Evolutionary conservation across 2,113 vertebrate species (phyloP).

Genomic region (Oryzias javanicus): DNA sequence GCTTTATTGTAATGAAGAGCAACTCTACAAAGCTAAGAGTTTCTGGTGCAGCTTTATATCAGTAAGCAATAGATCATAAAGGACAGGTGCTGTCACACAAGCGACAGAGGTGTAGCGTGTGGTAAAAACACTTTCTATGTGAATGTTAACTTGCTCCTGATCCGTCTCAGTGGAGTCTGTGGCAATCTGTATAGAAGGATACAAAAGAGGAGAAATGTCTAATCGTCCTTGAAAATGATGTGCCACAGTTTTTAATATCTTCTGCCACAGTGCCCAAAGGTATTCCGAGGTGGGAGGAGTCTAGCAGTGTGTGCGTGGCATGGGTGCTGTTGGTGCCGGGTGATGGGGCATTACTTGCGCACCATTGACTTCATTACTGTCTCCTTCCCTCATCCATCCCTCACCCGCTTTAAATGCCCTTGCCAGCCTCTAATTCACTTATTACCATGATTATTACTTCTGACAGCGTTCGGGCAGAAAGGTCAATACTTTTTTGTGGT

Average conservation of each 20-base stretch:
- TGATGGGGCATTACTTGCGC: slow-evolving; percentile 75
- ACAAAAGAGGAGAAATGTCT: slow-evolving; percentile 61
- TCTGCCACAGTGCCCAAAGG: slow-evolving; percentile 66
- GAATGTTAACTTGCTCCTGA: slow-evolving; percentile 41
- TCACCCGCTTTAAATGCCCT: slow-evolving; percentile 60
- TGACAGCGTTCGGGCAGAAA: slow-evolving; percentile 63
- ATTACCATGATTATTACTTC: slow-evolving; percentile 79
- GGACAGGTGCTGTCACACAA: slow-evolving; percentile 17
- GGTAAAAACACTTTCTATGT: slow-evolving; percentile 33
- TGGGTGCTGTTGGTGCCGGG: slow-evolving; percentile 51
- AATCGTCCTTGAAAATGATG: slow-evolving; percentile 74
- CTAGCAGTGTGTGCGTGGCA: slow-evolving; percentile 39
- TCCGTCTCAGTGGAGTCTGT: slow-evolving; percentile 36
- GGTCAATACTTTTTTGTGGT: slow-evolving; percentile 65
- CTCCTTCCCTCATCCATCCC: slow-evolving; percentile 69
- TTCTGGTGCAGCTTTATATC: slow-evolving; percentile 8
- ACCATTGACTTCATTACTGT: slow-evolving; percentile 78
- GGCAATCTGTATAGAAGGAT: slow-evolving; percentile 63
- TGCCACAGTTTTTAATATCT: slow-evolving; percentile 69
- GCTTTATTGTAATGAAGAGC: not conserved
- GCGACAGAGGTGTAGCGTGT: slow-evolving; percentile 28
- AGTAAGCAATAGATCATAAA: slow-evolving; percentile 35
- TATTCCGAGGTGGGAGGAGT: slow-evolving; percentile 48
- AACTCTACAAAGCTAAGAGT: not conserved
- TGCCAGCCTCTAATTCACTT: slow-evolving; percentile 73